Base-by-base conservation (phyloP, 2,113 vertebrate species). In the Psittacus erithacus region DNA sequence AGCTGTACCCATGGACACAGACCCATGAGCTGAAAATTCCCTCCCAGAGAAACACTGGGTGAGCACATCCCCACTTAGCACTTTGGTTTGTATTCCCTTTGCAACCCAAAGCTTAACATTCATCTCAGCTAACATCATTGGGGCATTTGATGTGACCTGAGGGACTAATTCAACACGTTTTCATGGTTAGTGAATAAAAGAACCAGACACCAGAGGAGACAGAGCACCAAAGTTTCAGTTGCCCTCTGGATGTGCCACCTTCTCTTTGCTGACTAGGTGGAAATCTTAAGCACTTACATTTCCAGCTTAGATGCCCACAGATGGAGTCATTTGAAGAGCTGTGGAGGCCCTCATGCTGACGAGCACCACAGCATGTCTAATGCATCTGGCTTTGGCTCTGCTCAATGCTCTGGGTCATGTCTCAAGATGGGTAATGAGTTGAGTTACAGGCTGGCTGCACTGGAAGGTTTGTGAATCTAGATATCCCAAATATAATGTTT, bases 361-460 rank as follows among this genome's bases (percentile, higher is more conserved):
- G 8, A 52, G 29, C 41, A 49, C 20, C 82, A 63, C 35, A 28
- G 10, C 17, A 43, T 11, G 9, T 47, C 27, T 27, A 1, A 22
- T 6, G 2, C 38, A 14, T 1, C 28, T 25, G 39, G 3, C 50
- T 33, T 38, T 49, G 62, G 62, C 33, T 85, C 27, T 70, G 67
- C 41, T 28, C 41, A 16, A 0, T 0, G 2, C 23, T 63, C 7
- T 50, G 15, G 64, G 17, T 35, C 27, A 2, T 17, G 8, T 19
- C 64, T 50, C 46, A 70, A 55, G 19, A 25, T 0, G 1, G n/a
- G 29, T 5, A 10, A 24, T 14, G 5, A 18, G 6, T 15, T 11
- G 50, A 16, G 62, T 20, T 50, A 20, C 4, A 16, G 52, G 13
- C 9, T 47, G 41, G 25, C 10, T 71, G 33, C 43, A 4, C 62